phyloP scores from a whole-genome alignment of 2,797 vertebrate species.

The Mormyrus proboscirostris region DNA sequence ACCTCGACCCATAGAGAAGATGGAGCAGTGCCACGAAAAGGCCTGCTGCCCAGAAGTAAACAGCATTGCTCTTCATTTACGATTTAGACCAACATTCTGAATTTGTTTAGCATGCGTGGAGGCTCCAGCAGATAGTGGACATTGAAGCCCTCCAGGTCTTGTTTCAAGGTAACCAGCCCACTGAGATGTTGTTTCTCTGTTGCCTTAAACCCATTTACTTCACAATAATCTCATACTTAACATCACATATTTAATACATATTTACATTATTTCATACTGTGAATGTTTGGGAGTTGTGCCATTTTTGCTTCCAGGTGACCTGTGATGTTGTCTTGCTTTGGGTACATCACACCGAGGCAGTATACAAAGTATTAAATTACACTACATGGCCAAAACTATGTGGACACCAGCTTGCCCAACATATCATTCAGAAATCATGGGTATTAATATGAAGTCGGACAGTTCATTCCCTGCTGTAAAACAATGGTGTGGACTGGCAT shows the following conservation, averaged over 20 bases:
- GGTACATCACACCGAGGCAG: not conserved
- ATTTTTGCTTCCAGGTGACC: not conserved
- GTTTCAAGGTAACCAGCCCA: not conserved
- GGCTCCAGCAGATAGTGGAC: not conserved
- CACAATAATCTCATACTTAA: not conserved
- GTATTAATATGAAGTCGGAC: not conserved
- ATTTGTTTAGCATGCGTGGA: not conserved
- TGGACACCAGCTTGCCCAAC: not conserved
- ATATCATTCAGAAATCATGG: not conserved
- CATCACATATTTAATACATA: not conserved
- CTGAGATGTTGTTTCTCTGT: not conserved
- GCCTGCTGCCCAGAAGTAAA: not conserved
- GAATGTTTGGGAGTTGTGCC: not conserved
- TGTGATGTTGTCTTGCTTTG: not conserved
- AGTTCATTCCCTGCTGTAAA: not conserved
- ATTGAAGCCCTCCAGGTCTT: not conserved
- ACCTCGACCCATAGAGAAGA: not conserved
- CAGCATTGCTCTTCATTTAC: not conserved
- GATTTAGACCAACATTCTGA: not conserved
- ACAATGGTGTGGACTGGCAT: not conserved
- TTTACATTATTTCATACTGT: not conserved
- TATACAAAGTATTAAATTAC: not conserved
- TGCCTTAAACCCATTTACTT: not conserved
- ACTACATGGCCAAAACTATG: not conserved
- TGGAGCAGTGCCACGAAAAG: not conserved